These are phyloP conservation scores for Heliconius charithonia DNA, from an alignment of 2,888 invertebrate species.

Conservation along the genomic window DNA sequence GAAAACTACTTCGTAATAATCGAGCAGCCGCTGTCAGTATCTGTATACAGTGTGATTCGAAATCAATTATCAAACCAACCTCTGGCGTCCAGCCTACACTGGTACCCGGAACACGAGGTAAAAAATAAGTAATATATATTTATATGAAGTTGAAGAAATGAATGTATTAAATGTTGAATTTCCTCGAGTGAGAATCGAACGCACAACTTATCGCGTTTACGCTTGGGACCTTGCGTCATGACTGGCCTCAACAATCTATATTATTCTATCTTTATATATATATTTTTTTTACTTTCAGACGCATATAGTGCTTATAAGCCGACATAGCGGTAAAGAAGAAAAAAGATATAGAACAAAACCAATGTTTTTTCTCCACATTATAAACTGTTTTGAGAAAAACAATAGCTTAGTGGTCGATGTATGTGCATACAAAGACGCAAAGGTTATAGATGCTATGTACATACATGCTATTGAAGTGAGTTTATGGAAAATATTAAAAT, in stretches of 20 bases:
- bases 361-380: constrained; percentile 93
- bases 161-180: background rate
- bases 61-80: constrained; percentile 87
- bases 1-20: constrained; percentile 93
- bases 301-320: constrained; percentile 85
- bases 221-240: too few relatives aligned
- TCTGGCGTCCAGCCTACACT: constrained; percentile 87
- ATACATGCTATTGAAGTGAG: constrained; percentile 89
- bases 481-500: background rate
- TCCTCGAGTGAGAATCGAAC: too few relatives aligned
- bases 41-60: constrained; percentile 84
- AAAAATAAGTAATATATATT: background rate
- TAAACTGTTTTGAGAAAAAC: constrained; percentile 91
- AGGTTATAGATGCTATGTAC: constrained; percentile 94
- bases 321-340: constrained; percentile 82
- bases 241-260: too few relatives aligned
- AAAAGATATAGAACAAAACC: constrained; percentile 80
- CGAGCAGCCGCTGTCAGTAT: constrained; percentile 93
- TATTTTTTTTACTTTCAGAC: constrained; percentile 72
- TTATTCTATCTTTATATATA: too few relatives aligned
- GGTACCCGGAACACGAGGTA: constrained; percentile 89
- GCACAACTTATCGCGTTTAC: too few relatives aligned
- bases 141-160: too few relatives aligned
- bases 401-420: constrained; percentile 89
- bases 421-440: constrained; percentile 91